Conservation (phyloP, 2,888 invertebrate genomes). For the Hyalella azteca region DNA sequence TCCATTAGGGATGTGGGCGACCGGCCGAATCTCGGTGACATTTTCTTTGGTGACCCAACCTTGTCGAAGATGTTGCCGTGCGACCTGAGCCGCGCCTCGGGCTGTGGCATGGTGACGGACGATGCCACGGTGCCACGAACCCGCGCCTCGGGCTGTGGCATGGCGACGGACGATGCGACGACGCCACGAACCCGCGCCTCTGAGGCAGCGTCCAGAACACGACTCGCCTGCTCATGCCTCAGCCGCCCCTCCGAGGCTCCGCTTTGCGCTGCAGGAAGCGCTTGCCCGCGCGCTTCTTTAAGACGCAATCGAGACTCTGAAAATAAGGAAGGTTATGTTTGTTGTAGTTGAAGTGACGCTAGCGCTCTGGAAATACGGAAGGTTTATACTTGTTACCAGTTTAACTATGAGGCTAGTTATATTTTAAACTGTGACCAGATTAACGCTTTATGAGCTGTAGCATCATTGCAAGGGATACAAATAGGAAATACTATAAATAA, state of each 20-base stretch:
- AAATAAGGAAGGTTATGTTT: too few relatives aligned
- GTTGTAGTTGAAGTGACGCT: too few relatives aligned
- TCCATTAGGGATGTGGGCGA: slow-evolving; percentile 40
- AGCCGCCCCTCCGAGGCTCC: background rate
- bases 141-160: slow-evolving; percentile 2
- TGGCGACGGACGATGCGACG: background rate
- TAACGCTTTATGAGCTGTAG: too few relatives aligned
- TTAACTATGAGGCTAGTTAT: too few relatives aligned
- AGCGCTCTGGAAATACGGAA: too few relatives aligned
- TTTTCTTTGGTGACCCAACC: background rate
- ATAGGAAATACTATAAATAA: too few relatives aligned
- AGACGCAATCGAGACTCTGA: slow-evolving; percentile 14
- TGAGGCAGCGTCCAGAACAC: background rate
- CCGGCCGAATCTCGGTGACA: background rate
- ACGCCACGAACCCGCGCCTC: background rate
- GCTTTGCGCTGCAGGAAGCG: background rate
- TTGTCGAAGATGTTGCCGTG: background rate
- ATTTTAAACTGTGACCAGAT: too few relatives aligned
- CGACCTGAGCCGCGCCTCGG: slow-evolving; percentile 15
- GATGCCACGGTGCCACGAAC: background rate
- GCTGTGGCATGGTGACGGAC: background rate
- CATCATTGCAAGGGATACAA: too few relatives aligned
- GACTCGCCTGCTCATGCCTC: background rate
- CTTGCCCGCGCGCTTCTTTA: slow-evolving; percentile 10
- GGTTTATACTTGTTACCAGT: too few relatives aligned